These are phyloP conservation scores for Pilophorus perplexus DNA, from an alignment of 2,888 invertebrate genomes.

Conservation along the genomic window DNA sequence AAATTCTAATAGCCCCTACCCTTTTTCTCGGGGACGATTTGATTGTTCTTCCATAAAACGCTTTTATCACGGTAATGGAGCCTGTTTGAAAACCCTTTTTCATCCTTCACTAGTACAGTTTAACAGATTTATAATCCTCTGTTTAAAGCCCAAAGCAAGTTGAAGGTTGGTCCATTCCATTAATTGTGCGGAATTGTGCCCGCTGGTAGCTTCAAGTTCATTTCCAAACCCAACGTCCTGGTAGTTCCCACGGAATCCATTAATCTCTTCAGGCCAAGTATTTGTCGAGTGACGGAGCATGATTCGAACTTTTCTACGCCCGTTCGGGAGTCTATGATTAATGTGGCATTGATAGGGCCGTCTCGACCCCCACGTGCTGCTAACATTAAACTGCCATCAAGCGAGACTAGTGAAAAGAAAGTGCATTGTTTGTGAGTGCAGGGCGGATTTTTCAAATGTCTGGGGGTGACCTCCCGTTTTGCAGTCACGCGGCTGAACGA, in stretches of 20 bases:
- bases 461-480: too few relatives aligned
- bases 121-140: too few relatives aligned
- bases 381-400: conserved; percentile 19
- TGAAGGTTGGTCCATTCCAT: too few relatives aligned
- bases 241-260: neutral
- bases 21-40: neutral
- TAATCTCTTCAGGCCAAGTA: conserved; percentile 7
- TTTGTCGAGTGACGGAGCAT: conserved; percentile 13
- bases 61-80: conserved; percentile 27
- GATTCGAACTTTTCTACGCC: conserved; percentile 13
- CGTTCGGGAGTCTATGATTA: conserved; percentile 13
- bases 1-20: conserved; percentile 23
- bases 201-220: too few relatives aligned
- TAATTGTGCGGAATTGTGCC: too few relatives aligned
- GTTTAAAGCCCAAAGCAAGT: too few relatives aligned
- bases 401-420: neutral
- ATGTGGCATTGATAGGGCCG: conserved; percentile 13
- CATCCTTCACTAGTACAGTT: too few relatives aligned
- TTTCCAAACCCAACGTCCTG: too few relatives aligned
- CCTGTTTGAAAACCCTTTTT: neutral
- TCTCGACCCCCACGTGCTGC: neutral
- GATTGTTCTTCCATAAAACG: conserved; percentile 32
- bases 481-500: too few relatives aligned
- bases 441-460: too few relatives aligned
- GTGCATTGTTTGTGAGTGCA: neutral